These are phyloP conservation scores for Drosophila basisetae DNA, from an alignment of 2,888 invertebrate genomes.

Conservation along the genomic window DNA sequence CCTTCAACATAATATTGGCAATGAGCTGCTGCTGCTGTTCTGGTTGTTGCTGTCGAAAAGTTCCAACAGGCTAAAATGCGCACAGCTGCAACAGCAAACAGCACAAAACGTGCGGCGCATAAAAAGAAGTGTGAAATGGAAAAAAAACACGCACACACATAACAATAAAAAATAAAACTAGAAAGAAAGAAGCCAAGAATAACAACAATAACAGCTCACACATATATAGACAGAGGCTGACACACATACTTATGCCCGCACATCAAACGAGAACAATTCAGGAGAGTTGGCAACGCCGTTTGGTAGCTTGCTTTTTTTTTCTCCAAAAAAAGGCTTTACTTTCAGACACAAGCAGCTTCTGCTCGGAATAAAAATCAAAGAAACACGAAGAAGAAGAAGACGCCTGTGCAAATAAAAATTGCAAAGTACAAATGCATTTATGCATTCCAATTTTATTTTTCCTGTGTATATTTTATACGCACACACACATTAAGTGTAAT, in stretches of 20 bases:
- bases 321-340: constrained; percentile 31
- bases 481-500: not conserved
- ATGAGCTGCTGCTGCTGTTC: constrained; percentile 33
- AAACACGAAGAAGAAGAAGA: not conserved
- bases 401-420: not conserved
- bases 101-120: constrained; percentile 50
- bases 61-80: constrained; percentile 56
- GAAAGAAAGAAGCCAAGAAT: constrained; percentile 35
- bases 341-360: constrained; percentile 30
- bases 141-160: constrained; percentile 45
- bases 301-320: constrained; percentile 10
- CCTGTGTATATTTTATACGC: not conserved
- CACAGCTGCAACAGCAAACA: constrained; percentile 66
- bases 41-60: constrained; percentile 41
- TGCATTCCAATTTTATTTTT: not conserved
- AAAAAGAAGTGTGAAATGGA: constrained; percentile 76
- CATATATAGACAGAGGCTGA: constrained; percentile 9
- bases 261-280: constrained; percentile 52
- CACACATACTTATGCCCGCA: constrained; percentile 12
- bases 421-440: not conserved
- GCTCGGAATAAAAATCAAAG: not conserved
- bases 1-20: constrained; percentile 68
- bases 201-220: constrained; percentile 19
- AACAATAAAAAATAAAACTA: constrained; percentile 42
- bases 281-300: constrained; percentile 46